Conservation (phyloP, 2,797 vertebrate species). For the Artibeus lituratus region DNA sequence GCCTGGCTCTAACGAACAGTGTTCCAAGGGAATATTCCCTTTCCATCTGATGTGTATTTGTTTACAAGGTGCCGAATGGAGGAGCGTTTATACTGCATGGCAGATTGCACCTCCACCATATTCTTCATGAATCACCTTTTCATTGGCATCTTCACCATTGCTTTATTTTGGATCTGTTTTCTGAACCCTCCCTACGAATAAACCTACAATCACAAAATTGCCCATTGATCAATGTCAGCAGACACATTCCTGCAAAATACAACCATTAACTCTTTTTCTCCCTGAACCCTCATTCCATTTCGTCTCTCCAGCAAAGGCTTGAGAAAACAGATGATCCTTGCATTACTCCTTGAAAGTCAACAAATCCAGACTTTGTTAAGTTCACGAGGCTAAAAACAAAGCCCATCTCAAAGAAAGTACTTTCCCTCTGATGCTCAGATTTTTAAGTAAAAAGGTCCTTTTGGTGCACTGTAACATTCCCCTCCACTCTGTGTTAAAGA, state of each 20-base stretch:
- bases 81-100: not conserved
- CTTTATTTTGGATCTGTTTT: slow-evolving; percentile 70
- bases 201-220: slow-evolving; percentile 63
- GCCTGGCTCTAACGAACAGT: not conserved
- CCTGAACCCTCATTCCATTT: slow-evolving; percentile 39
- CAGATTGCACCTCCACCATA: slow-evolving; percentile 29
- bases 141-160: slow-evolving; percentile 53
- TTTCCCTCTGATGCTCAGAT: not conserved
- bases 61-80: slow-evolving; percentile 43
- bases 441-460: slow-evolving; percentile 58
- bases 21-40: slow-evolving; percentile 38
- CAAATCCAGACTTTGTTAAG: slow-evolving; percentile 15
- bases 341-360: slow-evolving; percentile 25
- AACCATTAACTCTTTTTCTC: slow-evolving; percentile 70
- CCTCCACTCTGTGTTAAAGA: not conserved
- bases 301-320: slow-evolving; percentile 47
- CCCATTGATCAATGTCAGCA: slow-evolving; percentile 73
- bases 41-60: slow-evolving; percentile 55
- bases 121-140: slow-evolving; percentile 66
- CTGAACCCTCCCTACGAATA: slow-evolving; percentile 59
- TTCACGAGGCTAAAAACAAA: slow-evolving; percentile 38
- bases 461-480: not conserved
- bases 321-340: slow-evolving; percentile 46
- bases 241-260: slow-evolving; percentile 64
- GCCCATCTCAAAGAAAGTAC: not conserved